phyloP scores from a whole-genome alignment of 2,888 invertebrate species.

The Drosophila dives region DNA sequence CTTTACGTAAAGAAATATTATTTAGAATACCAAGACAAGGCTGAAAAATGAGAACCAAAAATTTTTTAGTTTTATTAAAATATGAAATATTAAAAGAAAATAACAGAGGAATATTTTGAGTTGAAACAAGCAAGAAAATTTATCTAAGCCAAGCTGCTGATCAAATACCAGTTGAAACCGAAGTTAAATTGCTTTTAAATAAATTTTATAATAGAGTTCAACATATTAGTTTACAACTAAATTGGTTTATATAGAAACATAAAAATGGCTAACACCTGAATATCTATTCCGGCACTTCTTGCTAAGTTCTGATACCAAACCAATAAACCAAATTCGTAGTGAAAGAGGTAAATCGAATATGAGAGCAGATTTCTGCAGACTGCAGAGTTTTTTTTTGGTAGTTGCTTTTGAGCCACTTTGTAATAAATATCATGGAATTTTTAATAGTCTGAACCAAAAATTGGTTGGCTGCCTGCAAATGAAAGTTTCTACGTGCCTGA shows the following conservation, averaged over 20 bases:
- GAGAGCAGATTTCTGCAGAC: conserved; percentile 35
- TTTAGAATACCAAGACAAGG: background rate
- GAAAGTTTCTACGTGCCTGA: conserved; percentile 72
- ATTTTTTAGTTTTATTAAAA: background rate
- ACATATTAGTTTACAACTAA: background rate
- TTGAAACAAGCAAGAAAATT: background rate
- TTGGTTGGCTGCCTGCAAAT: conserved; percentile 39
- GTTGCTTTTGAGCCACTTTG: conserved; percentile 33
- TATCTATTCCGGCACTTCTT: background rate
- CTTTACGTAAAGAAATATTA: background rate
- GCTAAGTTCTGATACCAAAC: background rate
- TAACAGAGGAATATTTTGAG: background rate
- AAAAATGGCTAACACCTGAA: background rate
- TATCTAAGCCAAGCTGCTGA: rapidly evolving
- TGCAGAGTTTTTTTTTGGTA: conserved; percentile 40
- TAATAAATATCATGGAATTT: conserved; percentile 76
- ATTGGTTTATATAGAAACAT: background rate
- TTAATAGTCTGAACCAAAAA: conserved; percentile 63
- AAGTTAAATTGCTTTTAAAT: background rate
- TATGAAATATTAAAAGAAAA: background rate
- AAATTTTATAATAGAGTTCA: background rate
- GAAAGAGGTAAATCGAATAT: conserved; percentile 39
- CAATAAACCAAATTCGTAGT: conserved; percentile 12
- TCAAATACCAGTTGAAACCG: background rate
- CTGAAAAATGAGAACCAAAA: background rate